Evolutionary conservation across 2,888 invertebrate genomes (phyloP).

Genomic region (Nemotelus pantherinus): DNA sequence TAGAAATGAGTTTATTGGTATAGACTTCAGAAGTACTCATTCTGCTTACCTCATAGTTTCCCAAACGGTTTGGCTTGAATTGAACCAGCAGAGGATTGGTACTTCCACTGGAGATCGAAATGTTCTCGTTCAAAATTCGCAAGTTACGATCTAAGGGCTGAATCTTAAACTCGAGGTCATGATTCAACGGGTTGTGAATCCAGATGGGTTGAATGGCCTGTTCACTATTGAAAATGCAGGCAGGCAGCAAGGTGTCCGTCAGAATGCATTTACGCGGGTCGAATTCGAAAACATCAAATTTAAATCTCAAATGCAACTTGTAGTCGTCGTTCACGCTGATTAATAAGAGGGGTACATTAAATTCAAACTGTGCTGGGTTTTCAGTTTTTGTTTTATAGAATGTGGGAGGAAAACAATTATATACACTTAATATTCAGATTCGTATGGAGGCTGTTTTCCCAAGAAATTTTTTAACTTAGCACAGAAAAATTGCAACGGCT

Average conservation of each 20-base stretch:
- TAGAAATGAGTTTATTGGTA: not conserved
- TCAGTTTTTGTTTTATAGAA: too few relatives aligned
- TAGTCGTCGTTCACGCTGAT: not conserved
- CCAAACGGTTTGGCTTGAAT: slow-evolving; percentile 17
- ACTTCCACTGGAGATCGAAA: not conserved
- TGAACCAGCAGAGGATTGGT: slow-evolving; percentile 23
- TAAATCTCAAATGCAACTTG: slow-evolving; percentile 36
- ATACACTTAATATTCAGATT: too few relatives aligned
- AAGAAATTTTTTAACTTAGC: too few relatives aligned
- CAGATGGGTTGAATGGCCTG: slow-evolving; percentile 46
- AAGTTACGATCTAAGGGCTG: slow-evolving; percentile 1
- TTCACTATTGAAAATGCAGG: slow-evolving; percentile 20
- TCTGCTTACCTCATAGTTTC: slow-evolving; percentile 20
- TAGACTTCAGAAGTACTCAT: not conserved
- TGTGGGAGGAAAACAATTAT: too few relatives aligned
- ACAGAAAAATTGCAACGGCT: too few relatives aligned
- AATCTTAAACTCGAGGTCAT: slow-evolving; percentile 43
- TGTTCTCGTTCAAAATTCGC: slow-evolving; percentile 4
- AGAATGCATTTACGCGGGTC: slow-evolving; percentile 47
- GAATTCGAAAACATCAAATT: slow-evolving; percentile 43
- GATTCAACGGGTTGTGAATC: slow-evolving; percentile 47
- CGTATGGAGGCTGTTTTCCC: too few relatives aligned
- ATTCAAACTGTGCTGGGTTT: not conserved
- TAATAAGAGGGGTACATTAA: not conserved
- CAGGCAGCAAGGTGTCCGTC: slow-evolving; percentile 43